These are phyloP conservation scores for Melanotaenia parkinsoni DNA, from an alignment of 2,797 vertebrate genomes.

Conservation along the genomic window DNA sequence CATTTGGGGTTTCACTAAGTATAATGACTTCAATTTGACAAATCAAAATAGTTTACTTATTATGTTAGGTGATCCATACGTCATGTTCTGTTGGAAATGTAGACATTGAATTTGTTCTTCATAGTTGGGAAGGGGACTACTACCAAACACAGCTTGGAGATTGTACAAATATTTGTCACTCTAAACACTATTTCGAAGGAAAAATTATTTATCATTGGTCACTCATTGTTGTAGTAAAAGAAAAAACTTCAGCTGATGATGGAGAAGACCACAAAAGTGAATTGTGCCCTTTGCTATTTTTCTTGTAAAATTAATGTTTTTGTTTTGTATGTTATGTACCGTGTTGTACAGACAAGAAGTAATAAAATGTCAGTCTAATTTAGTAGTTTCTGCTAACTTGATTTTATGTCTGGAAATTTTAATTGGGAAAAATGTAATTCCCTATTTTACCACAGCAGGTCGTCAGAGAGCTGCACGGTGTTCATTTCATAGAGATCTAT, in stretches of 20 bases:
- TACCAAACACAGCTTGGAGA: slow-evolving; percentile 53
- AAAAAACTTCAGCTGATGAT: slow-evolving; percentile 37
- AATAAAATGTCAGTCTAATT: slow-evolving; percentile 74
- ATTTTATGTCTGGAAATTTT: slow-evolving; percentile 4
- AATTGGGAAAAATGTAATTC: slow-evolving; percentile 55
- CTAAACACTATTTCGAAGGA: slow-evolving; percentile 41
- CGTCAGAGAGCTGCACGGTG: slow-evolving; percentile 55
- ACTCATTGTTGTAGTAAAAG: slow-evolving; percentile 51
- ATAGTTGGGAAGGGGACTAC: slow-evolving; percentile 28
- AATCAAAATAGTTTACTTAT: slow-evolving; percentile 35
- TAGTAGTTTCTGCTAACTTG: slow-evolving; percentile 12
- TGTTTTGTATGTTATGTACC: slow-evolving; percentile 73
- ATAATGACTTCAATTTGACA: slow-evolving; percentile 44
- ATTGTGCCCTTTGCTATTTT: slow-evolving; percentile 66
- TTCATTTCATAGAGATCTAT: not conserved
- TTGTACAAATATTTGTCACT: slow-evolving; percentile 65
- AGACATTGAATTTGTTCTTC: slow-evolving; percentile 37
- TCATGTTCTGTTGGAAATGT: slow-evolving; percentile 43
- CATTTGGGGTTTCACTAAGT: slow-evolving; percentile 53
- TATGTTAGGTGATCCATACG: slow-evolving; percentile 18
- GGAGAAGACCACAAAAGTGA: slow-evolving; percentile 45
- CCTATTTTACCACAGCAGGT: slow-evolving; percentile 69
- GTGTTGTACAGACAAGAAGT: slow-evolving; percentile 76
- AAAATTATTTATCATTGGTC: slow-evolving; percentile 43
- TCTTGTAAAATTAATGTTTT: slow-evolving; percentile 61